Percentiles rank a stretch among this genome's conserved stretches.
Conservation (phyloP, 2,888 invertebrate genomes). For the Orchesellides sinensis region DNA sequence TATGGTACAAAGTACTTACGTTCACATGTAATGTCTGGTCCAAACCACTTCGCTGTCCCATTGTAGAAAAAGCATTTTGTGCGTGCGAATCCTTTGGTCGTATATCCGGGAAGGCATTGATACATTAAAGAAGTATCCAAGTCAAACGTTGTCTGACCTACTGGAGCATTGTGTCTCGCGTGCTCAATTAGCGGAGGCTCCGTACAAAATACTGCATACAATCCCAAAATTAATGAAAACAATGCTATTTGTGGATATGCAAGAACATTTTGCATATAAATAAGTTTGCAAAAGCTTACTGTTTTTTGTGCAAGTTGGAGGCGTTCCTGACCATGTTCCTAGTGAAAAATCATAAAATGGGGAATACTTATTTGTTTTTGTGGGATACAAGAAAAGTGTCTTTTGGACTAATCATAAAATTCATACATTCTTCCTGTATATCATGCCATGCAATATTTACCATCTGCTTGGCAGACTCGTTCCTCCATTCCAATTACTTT, state of each 20-base stretch:
- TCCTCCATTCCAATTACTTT: slow-evolving; percentile 91
- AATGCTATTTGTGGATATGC: slow-evolving; percentile 1
- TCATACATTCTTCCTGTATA: background rate
- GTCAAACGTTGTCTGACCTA: slow-evolving; percentile 92
- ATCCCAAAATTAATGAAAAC: background rate
- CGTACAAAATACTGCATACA: slow-evolving; percentile 83
- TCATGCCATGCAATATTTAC: slow-evolving; percentile 80
- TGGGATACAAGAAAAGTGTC: background rate
- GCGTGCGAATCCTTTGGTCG: slow-evolving; percentile 91
- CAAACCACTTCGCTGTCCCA: slow-evolving; percentile 94
- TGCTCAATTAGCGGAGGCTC: slow-evolving; percentile 90
- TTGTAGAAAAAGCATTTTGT: slow-evolving; percentile 96
- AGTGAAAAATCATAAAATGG: background rate
- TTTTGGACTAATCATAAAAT: background rate
- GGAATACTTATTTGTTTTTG: background rate
- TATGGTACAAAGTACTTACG: slow-evolving; percentile 79
- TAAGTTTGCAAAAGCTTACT: slow-evolving; percentile 79
- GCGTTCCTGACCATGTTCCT: slow-evolving; percentile 85
- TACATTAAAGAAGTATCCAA: slow-evolving; percentile 94
- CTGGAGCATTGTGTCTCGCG: slow-evolving; percentile 91
- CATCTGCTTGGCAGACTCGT: slow-evolving; percentile 94
- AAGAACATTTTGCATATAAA: background rate
- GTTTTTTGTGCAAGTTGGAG: slow-evolving; percentile 91
- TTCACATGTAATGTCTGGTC: slow-evolving; percentile 96
- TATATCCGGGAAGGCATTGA: slow-evolving; percentile 96